phyloP scores from a whole-genome alignment of 2,113 vertebrate species.

The Cynoglossus semilaevis region DNA sequence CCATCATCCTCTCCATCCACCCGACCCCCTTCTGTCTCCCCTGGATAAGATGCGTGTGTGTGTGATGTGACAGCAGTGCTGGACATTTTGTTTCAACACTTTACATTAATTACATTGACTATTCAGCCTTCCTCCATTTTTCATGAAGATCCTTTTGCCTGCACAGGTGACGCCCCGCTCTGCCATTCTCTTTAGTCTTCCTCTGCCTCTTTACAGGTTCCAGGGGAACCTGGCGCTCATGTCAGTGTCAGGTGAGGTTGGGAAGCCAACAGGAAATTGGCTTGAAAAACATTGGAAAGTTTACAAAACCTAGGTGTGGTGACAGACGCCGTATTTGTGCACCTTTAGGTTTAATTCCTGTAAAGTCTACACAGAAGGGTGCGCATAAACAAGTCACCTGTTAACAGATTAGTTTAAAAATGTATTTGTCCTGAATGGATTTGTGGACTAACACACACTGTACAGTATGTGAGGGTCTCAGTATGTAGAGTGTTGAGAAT shows the following conservation, averaged over 20 bases:
- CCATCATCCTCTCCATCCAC: constrained; percentile 45
- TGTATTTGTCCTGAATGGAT: too few species aligned
- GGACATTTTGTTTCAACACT: constrained; percentile 58
- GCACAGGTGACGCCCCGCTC: constrained; percentile 37
- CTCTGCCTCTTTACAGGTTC: constrained; percentile 61
- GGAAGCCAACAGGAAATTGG: constrained; percentile 40
- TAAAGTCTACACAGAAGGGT: background rate
- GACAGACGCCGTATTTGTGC: background rate
- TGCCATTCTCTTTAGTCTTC: constrained; percentile 68
- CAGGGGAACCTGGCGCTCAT: constrained; percentile 46
- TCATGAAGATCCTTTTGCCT: constrained; percentile 65
- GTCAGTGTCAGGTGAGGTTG: constrained; percentile 43
- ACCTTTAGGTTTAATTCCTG: constrained; percentile 8
- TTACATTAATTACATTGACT: constrained; percentile 63
- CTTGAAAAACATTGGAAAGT: constrained; percentile 44
- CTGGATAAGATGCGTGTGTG: constrained; percentile 22
- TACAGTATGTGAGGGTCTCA: too few species aligned
- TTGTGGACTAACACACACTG: too few species aligned
- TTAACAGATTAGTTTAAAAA: too few species aligned
- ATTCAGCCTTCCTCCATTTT: constrained; percentile 67
- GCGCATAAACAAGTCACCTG: too few species aligned
- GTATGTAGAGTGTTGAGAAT: too few species aligned
- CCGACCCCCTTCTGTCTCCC: constrained; percentile 43
- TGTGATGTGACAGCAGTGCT: constrained; percentile 47
- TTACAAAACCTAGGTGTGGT: constrained; percentile 32